phyloP scores from a whole-genome alignment of 2,888 invertebrate species.

The Branchellion lobata region DNA sequence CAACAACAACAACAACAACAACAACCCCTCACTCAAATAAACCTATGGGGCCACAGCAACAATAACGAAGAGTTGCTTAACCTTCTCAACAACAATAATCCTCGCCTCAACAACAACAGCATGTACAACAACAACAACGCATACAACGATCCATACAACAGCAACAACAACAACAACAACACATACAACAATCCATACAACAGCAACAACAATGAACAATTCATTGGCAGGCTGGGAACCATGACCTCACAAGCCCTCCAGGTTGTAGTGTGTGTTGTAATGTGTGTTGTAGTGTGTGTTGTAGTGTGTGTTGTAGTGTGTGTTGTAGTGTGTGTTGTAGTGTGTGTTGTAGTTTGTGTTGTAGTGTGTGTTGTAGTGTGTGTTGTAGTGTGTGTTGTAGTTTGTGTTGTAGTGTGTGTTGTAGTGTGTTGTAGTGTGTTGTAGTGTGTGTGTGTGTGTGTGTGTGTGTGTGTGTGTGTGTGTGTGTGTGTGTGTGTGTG shows the following conservation, averaged over 20 bases:
- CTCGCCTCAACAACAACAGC: neutral
- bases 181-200: neutral
- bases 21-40: neutral
- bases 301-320: too few species aligned
- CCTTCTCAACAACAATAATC: neutral
- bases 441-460: too few species aligned
- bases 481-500: too few species aligned
- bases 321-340: too few species aligned
- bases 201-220: neutral
- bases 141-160: neutral
- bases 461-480: too few species aligned
- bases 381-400: too few species aligned
- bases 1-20: conserved; percentile 4
- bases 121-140: neutral
- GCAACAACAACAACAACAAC: neutral
- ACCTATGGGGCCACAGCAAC: neutral
- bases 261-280: conserved; percentile 35
- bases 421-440: too few species aligned
- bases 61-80: neutral
- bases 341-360: too few species aligned
- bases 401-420: too few species aligned
- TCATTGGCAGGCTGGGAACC: conserved; percentile 55
- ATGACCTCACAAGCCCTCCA: conserved; percentile 60
- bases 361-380: too few species aligned
- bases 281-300: too few species aligned